Percentiles rank a stretch among this genome's conserved stretches.
Conservation (phyloP, 37 sponge, comb jelly and placozoan species). For the Hormiphora californensis region DNA sequence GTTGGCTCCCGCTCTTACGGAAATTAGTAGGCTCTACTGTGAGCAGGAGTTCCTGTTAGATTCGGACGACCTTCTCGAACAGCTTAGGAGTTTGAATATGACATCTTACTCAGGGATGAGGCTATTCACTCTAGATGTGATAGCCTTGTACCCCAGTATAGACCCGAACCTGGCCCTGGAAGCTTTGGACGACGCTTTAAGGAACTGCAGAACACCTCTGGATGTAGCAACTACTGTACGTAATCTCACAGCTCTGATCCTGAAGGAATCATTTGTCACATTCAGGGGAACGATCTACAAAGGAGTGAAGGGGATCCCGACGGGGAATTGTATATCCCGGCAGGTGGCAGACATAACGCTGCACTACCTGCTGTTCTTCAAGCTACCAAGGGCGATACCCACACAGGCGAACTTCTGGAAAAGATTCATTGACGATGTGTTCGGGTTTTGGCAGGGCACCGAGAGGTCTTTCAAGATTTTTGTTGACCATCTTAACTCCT, state of each 20-base stretch:
- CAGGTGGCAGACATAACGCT: neutral
- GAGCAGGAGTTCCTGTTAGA: neutral
- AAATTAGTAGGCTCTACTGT: neutral
- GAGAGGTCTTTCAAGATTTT: neutral
- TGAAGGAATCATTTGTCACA: neutral
- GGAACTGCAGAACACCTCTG: neutral
- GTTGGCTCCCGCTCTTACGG: neutral
- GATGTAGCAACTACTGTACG: neutral
- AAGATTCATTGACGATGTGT: neutral
- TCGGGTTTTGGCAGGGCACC: neutral
- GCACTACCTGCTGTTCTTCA: neutral
- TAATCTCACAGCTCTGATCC: neutral
- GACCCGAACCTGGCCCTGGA: neutral
- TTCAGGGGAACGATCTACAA: neutral
- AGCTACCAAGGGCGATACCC: too few species aligned
- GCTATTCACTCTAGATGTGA: conserved; percentile 2
- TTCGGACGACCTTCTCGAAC: neutral
- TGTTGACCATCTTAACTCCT: neutral
- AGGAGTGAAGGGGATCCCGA: neutral
- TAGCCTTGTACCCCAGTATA: neutral
- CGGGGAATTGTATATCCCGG: neutral
- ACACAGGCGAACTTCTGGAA: neutral
- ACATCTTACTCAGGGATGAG: too few species aligned
- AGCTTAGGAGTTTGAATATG: too few species aligned
- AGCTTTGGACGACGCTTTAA: neutral